Percentiles rank a stretch among this genome's conserved stretches.
phyloP scores from a whole-genome alignment of 2,113 vertebrate genomes.

The Amphilophus citrinellus region DNA sequence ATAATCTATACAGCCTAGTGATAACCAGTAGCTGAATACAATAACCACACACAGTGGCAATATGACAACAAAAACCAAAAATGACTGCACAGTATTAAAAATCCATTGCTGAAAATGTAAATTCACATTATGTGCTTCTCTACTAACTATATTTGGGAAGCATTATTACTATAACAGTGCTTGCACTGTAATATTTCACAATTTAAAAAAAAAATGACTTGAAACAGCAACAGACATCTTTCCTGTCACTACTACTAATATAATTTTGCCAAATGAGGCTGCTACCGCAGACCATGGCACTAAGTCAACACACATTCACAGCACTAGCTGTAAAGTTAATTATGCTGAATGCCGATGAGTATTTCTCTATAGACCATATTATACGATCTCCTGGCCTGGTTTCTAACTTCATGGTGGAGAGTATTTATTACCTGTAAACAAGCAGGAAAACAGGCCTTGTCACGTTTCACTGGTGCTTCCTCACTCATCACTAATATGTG shows the following conservation, averaged over 20 bases:
- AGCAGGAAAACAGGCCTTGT: conserved; percentile 67
- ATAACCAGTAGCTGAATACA: not conserved
- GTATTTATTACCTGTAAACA: conserved; percentile 80
- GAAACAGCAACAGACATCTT: not conserved
- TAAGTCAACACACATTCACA: not conserved
- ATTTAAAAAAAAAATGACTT: not conserved
- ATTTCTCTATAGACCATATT: conserved; percentile 50
- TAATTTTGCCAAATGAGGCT: not conserved
- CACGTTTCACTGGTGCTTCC: conserved; percentile 70
- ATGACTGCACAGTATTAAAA: not conserved
- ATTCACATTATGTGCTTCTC: not conserved
- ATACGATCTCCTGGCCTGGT: conserved; percentile 56
- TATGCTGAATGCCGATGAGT: conserved; percentile 57
- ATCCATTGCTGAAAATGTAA: not conserved
- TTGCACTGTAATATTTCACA: conserved; percentile 8
- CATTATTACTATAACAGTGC: not conserved
- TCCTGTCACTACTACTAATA: not conserved
- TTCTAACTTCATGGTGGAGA: conserved; percentile 50
- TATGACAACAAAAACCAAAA: not conserved
- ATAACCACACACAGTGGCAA: not conserved
- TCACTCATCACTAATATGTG: conserved; percentile 74
- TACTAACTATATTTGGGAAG: not conserved
- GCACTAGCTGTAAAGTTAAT: conserved; percentile 29
- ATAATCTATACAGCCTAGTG: too few species aligned
- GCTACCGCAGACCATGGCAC: not conserved